Conservation (phyloP, 2,888 invertebrate species). For the Lissocephala sabroskyi region DNA sequence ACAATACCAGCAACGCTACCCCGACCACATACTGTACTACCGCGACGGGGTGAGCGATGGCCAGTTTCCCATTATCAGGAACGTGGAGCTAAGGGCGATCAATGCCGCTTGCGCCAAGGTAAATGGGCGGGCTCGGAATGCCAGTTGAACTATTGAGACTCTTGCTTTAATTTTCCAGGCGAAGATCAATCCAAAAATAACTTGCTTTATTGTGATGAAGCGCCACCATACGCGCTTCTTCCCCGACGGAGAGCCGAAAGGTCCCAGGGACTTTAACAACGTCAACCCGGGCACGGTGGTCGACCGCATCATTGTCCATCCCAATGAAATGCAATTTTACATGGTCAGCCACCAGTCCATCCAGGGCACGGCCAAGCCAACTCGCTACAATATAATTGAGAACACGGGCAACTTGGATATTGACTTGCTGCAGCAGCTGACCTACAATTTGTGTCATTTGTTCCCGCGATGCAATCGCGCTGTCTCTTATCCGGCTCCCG, state of each 20-base stretch:
- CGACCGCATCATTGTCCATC: conserved; percentile 88
- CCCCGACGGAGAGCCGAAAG: conserved; percentile 38
- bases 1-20: conserved; percentile 68
- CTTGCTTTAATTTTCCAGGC: too few species aligned
- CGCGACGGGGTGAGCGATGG: conserved; percentile 93
- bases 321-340: conserved; percentile 90
- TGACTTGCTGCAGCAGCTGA: conserved; percentile 84
- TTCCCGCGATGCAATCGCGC: conserved; percentile 88
- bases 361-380: conserved; percentile 88
- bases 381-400: conserved; percentile 88
- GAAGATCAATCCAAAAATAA: conserved; percentile 71
- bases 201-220: conserved; percentile 80
- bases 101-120: conserved; percentile 78
- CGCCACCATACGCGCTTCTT: conserved; percentile 90
- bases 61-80: conserved; percentile 79
- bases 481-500: conserved; percentile 90
- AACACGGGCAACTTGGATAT: conserved; percentile 83
- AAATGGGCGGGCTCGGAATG: too few species aligned
- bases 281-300: conserved; percentile 92
- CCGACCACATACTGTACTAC: conserved; percentile 80
- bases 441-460: conserved; percentile 88
- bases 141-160: too few species aligned
- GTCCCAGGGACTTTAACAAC: conserved; percentile 78
- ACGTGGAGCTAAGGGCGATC: conserved; percentile 79
- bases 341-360: conserved; percentile 82